Evolutionary conservation across 2,797 vertebrate genomes (phyloP).

Genomic region (Brachyalestes nurse): DNA sequence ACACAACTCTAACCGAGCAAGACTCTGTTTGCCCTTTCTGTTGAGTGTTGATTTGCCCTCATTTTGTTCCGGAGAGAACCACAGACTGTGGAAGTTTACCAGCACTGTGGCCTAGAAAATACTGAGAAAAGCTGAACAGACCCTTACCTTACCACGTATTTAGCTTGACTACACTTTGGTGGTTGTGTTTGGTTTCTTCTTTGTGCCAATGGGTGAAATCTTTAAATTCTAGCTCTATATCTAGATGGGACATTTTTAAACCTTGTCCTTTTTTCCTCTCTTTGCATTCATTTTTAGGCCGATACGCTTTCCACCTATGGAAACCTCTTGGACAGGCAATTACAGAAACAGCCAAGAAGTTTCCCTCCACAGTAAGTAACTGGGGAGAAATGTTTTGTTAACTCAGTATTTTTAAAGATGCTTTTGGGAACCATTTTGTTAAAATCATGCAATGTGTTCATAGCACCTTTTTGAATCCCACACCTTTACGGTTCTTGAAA

Average conservation of each 20-base stretch:
- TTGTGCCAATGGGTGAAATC: slow-evolving; percentile 18
- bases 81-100: slow-evolving; percentile 40
- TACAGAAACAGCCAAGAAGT: slow-evolving; percentile 82
- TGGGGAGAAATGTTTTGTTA: background rate
- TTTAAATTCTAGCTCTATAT: background rate
- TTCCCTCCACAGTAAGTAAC: slow-evolving; percentile 85
- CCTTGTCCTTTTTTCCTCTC: slow-evolving; percentile 12
- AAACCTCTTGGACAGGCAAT: slow-evolving; percentile 89
- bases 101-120: slow-evolving; percentile 42
- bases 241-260: slow-evolving; percentile 33
- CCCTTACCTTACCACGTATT: slow-evolving; percentile 38
- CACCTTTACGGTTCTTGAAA: slow-evolving; percentile 9
- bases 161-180: slow-evolving; percentile 46
- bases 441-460: background rate
- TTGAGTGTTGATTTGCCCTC: slow-evolving; percentile 27
- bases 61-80: slow-evolving; percentile 39
- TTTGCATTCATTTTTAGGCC: slow-evolving; percentile 75
- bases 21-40: slow-evolving; percentile 4
- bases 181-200: slow-evolving; percentile 47
- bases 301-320: slow-evolving; percentile 88
- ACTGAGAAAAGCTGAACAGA: slow-evolving; percentile 32
- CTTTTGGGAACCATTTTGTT: background rate
- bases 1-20: background rate
- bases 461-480: slow-evolving; percentile 11
- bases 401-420: background rate